Percentiles rank a stretch among this genome's conserved stretches.
These are phyloP conservation scores for Cheumatopsyche charites DNA, from an alignment of 1,140 invertebrate genomes.

Conservation along the genomic window DNA sequence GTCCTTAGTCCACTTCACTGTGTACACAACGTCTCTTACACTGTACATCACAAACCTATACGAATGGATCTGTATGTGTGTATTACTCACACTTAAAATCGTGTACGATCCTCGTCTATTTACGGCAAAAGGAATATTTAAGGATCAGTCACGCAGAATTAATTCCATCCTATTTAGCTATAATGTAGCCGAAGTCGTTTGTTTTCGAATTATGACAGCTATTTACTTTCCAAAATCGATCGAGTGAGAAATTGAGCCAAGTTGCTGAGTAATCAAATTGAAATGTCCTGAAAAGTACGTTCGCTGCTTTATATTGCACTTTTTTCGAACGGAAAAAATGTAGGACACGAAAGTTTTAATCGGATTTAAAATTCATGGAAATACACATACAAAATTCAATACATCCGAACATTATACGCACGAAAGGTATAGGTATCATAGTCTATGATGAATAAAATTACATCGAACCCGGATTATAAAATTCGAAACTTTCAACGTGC, in stretches of 20 bases:
- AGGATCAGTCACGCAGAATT: constrained; percentile 1
- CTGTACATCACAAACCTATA: neutral
- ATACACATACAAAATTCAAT: neutral
- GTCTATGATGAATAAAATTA: too few species aligned
- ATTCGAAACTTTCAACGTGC: too few species aligned
- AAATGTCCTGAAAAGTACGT: neutral
- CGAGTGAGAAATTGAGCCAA: too few species aligned
- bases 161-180: neutral
- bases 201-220: too few species aligned
- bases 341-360: neutral
- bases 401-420: neutral
- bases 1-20: neutral
- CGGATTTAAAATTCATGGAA: constrained; percentile 6
- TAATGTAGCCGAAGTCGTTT: too few species aligned
- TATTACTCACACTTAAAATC: too few species aligned
- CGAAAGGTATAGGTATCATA: neutral
- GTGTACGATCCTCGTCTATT: too few species aligned
- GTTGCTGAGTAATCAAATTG: too few species aligned
- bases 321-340: too few species aligned
- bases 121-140: neutral
- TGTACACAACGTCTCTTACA: constrained; percentile 4
- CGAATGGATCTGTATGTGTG: neutral
- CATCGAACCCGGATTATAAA: too few species aligned
- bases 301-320: too few species aligned
- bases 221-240: too few species aligned